phyloP scores from a whole-genome alignment of 1,140 invertebrate genomes.

The Contarinia nasturtii region DNA sequence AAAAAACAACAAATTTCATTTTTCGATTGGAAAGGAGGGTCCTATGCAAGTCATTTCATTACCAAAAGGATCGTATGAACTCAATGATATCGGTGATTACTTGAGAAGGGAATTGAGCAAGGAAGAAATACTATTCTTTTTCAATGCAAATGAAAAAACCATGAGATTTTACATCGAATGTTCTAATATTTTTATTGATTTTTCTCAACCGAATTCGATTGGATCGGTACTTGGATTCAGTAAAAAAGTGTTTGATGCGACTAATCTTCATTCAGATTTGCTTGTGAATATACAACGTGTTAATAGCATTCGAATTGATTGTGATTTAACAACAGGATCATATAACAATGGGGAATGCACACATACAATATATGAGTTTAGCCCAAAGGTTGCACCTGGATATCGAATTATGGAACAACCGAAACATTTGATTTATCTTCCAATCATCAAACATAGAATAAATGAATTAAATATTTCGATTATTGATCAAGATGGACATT shows the following conservation, averaged over 20 bases:
- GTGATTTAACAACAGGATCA: slow-evolving; percentile 8
- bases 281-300: slow-evolving; percentile 9
- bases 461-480: slow-evolving; percentile 9
- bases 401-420: slow-evolving; percentile 14
- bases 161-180: neutral
- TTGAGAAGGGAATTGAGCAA: neutral
- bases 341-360: slow-evolving; percentile 12
- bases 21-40: too few relatives aligned
- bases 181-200: neutral
- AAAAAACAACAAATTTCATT: slow-evolving; percentile 18
- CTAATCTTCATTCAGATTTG: slow-evolving; percentile 7
- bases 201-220: slow-evolving; percentile 5
- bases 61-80: slow-evolving; percentile 18
- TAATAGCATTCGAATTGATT: slow-evolving; percentile 7
- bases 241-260: slow-evolving; percentile 3
- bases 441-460: slow-evolving; percentile 10
- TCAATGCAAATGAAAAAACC: neutral
- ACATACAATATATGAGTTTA: slow-evolving; percentile 17
- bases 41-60: slow-evolving; percentile 14
- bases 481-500: slow-evolving; percentile 11
- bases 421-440: slow-evolving; percentile 16
- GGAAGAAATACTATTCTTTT: neutral
- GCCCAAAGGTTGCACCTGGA: slow-evolving; percentile 8
- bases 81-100: slow-evolving; percentile 10
- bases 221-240: slow-evolving; percentile 8